Evolutionary conservation across 2,888 invertebrate genomes (phyloP), one percentile per base, ranked within the genome.

Genomic region (Crepidodera aurea): DNA sequence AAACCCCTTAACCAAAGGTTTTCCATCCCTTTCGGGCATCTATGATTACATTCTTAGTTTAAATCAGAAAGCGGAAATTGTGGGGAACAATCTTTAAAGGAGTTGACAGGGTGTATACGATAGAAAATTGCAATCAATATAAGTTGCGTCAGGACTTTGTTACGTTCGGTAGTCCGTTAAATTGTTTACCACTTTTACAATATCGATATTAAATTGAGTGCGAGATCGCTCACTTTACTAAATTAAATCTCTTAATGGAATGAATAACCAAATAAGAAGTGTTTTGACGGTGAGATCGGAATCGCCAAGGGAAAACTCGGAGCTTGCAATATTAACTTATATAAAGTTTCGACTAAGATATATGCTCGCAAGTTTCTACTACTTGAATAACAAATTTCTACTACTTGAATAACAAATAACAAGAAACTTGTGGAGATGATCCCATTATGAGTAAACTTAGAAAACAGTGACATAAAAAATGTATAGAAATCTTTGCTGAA

Each of bases 111-210:
- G 44, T 42, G 57, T 44, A 60, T 29, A 40, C 13, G 37, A 25
- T 51, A 42, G 50, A 58, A 60, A 53, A 60, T 53, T 60, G 51
- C 44, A 37, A 53, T 53, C 44, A 61, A 50, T 61, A 56, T 42
- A 39, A 51, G 56, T 51, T 27, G 51, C 25, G 50, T 55, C 44
- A 34, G 19, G 44, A 42, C 42, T 61, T 50, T 44, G 34, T 39
- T 34, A 16, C 16, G 46, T 48, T 50, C 53, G 32, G n/a, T 40
- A 58, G 48, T 22, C 46, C 22, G 58, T 46, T 53, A 66, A 66
- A 62, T 64, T 66, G 66, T 66, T 62, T 64, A 51, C 60, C 66
- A 62, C 56, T 58, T 62, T 54, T 62, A 51, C 57, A 62, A 55
- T 61, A 62, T 64, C 58, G 64, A 60, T 62, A 42, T 57, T 60